Conservation (phyloP, 2,888 invertebrate genomes). For the Eristalis intricaria region DNA sequence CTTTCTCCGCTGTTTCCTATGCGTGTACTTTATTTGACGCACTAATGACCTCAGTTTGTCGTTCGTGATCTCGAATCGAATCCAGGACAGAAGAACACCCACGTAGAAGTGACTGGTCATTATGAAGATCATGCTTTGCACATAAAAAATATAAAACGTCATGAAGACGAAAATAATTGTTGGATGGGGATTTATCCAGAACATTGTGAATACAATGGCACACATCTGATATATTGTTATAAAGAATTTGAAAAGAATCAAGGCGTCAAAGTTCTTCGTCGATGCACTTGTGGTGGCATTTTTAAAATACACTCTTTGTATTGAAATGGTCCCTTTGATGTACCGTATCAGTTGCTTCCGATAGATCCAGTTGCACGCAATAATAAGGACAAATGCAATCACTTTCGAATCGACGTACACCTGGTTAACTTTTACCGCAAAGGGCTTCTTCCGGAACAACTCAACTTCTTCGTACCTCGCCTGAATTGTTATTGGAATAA, state of each 20-base stretch:
- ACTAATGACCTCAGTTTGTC: neutral
- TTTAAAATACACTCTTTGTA: neutral
- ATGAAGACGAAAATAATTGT: neutral
- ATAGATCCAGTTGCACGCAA: neutral
- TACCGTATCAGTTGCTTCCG: neutral
- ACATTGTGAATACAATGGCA: neutral
- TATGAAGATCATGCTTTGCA: neutral
- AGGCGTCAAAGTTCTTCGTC: neutral
- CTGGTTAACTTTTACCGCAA: neutral
- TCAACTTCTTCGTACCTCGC: neutral
- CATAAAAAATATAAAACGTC: neutral
- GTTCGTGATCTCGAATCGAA: constrained; percentile 3
- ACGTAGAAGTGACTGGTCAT: constrained; percentile 9
- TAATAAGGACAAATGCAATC: neutral
- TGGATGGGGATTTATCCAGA: constrained; percentile 1
- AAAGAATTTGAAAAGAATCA: neutral
- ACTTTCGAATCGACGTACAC: neutral
- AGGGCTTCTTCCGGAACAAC: constrained; percentile 6
- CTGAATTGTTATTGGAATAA: neutral
- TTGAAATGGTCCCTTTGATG: neutral
- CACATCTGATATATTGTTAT: neutral
- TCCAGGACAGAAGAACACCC: neutral
- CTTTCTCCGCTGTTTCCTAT: neutral
- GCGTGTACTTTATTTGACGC: constrained; percentile 2
- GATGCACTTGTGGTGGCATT: neutral